Evolutionary conservation across 1,140 invertebrate species (phyloP).

Genomic region (Arctopsyche grandis): DNA sequence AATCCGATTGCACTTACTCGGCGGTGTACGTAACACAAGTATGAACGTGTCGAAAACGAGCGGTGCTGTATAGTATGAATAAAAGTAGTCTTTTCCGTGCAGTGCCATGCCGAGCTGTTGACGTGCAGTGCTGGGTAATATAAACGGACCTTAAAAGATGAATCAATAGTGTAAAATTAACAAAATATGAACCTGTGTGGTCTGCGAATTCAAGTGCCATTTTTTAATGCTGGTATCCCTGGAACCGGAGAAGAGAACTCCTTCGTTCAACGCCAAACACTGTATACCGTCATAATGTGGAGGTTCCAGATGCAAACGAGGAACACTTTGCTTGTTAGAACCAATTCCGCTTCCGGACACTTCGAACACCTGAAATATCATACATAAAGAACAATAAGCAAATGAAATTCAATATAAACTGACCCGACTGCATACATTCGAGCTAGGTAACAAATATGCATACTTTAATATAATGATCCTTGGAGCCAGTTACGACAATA

Average conservation of each 20-base stretch:
- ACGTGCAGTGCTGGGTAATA: too few species aligned
- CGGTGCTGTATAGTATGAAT: too few species aligned
- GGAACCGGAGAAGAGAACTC: conserved; percentile 84
- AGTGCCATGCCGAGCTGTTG: too few species aligned
- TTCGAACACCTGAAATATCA: conserved; percentile 69
- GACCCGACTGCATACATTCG: background rate
- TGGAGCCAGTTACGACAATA: conserved; percentile 84
- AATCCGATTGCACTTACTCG: too few species aligned
- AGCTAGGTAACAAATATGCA: conserved; percentile 17
- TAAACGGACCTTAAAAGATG: background rate
- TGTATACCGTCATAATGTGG: conserved; percentile 94
- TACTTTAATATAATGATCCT: conserved; percentile 82
- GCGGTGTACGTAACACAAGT: too few species aligned
- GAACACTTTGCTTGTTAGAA: conserved; percentile 58
- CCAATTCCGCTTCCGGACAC: conserved; percentile 57
- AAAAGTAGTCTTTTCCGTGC: too few species aligned
- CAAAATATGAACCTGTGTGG: conserved; percentile 69
- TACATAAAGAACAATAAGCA: conserved; percentile 34
- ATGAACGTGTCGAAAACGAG: too few species aligned
- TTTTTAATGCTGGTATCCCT: conserved; percentile 90
- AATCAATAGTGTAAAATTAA: background rate
- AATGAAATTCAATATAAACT: conserved; percentile 18
- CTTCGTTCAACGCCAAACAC: conserved; percentile 76
- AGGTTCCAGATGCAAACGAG: conserved; percentile 80
- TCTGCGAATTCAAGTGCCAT: conserved; percentile 79